These are phyloP conservation scores for Corydoras maculifer DNA, from an alignment of 2,113 vertebrate genomes.

Conservation along the genomic window DNA sequence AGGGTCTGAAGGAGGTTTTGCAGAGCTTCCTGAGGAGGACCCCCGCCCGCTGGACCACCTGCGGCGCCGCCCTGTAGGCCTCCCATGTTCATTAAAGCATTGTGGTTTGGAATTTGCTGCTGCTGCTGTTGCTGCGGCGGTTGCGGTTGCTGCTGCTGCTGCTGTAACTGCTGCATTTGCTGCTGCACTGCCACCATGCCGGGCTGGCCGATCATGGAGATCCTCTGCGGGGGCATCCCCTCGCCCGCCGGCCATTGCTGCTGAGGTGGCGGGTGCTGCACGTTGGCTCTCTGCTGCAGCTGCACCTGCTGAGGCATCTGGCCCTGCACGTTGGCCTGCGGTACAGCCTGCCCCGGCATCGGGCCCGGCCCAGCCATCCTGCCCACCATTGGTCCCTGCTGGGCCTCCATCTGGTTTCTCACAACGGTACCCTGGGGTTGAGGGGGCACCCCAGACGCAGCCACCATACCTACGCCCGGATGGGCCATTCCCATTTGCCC, in stretches of 20 bases:
- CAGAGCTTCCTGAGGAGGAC: constrained; percentile 59
- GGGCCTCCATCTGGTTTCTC: constrained; percentile 43
- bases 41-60: constrained; percentile 56
- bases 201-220: constrained; percentile 81
- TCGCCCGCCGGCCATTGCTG: constrained; percentile 59
- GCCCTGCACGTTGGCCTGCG: constrained; percentile 46
- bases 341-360: constrained; percentile 46
- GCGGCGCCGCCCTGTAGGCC: constrained; percentile 66
- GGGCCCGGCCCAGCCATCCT: constrained; percentile 35
- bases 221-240: constrained; percentile 65
- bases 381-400: constrained; percentile 54
- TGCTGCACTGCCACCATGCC: constrained; percentile 64
- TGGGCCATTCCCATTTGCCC: constrained; percentile 79
- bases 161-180: constrained; percentile 67
- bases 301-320: constrained; percentile 60
- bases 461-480: constrained; percentile 61
- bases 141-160: constrained; percentile 65
- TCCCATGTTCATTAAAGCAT: constrained; percentile 47
- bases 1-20: constrained; percentile 50
- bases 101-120: constrained; percentile 35
- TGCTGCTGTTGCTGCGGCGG: constrained; percentile 55
- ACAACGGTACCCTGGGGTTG: constrained; percentile 66
- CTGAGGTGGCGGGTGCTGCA: constrained; percentile 68
- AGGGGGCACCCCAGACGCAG: constrained; percentile 64
- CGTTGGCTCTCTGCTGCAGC: constrained; percentile 54